phyloP scores from a whole-genome alignment of 2,888 invertebrate species.

The Sturmia bella region DNA sequence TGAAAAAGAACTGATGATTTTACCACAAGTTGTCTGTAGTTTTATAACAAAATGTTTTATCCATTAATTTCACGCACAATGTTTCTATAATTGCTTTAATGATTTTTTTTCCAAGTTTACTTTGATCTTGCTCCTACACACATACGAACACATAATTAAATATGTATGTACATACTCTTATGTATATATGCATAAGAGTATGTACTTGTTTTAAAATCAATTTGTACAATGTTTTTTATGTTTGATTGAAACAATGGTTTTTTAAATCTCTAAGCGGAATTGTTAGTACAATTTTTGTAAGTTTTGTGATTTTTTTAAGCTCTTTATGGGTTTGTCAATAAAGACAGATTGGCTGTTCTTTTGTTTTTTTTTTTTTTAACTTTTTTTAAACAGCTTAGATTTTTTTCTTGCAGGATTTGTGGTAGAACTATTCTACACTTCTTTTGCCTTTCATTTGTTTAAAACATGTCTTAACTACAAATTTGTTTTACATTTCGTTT shows the following conservation, averaged over 20 bases:
- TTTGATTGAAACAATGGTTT: constrained; percentile 7
- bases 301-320: neutral
- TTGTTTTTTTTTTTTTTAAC: no score
- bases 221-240: neutral
- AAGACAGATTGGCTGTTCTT: no score
- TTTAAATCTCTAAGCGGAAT: constrained; percentile 48
- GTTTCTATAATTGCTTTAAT: neutral
- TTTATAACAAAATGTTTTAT: constrained; percentile 48
- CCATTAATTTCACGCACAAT: neutral
- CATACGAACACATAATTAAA: neutral
- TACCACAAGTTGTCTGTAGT: neutral
- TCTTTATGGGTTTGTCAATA: constrained; percentile 26
- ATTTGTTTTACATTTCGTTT: no score
- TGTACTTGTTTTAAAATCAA: neutral
- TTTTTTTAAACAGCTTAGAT: no score
- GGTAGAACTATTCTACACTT: no score
- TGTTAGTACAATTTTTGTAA: neutral
- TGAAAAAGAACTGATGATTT: constrained; percentile 51
- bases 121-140: no score
- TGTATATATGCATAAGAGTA: neutral
- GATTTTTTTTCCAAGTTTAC: neutral
- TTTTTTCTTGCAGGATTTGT: no score
- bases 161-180: neutral
- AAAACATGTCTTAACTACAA: no score
- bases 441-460: no score